A percentile compares a stretch with the other conserved stretches of the same genome.
Evolutionary conservation across 2,113 vertebrate genomes (phyloP).

Genomic region (Pagrus major): DNA sequence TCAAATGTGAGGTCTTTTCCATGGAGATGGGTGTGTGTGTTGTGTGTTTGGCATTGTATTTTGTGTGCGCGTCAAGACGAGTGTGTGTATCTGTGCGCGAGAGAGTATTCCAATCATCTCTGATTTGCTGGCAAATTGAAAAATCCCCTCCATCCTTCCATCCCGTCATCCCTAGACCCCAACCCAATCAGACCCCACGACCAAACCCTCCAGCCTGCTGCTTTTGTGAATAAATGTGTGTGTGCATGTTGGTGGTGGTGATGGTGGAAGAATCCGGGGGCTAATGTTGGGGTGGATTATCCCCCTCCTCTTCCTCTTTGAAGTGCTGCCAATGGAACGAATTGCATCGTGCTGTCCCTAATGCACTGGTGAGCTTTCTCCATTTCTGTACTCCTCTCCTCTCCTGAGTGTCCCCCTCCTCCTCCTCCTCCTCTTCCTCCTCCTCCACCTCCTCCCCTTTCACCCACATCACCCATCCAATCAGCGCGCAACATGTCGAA

Average conservation of each 20-base stretch:
- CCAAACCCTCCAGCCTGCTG: conserved; percentile 53
- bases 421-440: no score
- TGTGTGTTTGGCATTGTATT: conserved; percentile 30
- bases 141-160: conserved; percentile 66
- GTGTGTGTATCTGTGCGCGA: conserved; percentile 16
- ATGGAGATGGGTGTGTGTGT: conserved; percentile 1
- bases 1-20: conserved; percentile 21
- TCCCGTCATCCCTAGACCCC: conserved; percentile 65
- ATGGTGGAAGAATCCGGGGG: conserved; percentile 67
- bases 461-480: conserved; percentile 61
- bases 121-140: conserved; percentile 77
- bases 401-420: conserved; percentile 51
- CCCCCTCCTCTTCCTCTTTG: conserved; percentile 73
- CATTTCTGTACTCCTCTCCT: conserved; percentile 59
- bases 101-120: conserved; percentile 70
- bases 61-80: not conserved
- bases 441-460: not conserved
- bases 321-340: conserved; percentile 81
- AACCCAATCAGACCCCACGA: conserved; percentile 66
- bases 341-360: conserved; percentile 74
- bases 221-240: conserved; percentile 54
- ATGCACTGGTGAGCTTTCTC: conserved; percentile 75
- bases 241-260: conserved; percentile 40
- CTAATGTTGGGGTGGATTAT: conserved; percentile 77
- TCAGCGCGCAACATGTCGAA: conserved; percentile 38